phyloP scores from a whole-genome alignment of 92 coral and sea anemone genomes.

The Metridium senile region DNA sequence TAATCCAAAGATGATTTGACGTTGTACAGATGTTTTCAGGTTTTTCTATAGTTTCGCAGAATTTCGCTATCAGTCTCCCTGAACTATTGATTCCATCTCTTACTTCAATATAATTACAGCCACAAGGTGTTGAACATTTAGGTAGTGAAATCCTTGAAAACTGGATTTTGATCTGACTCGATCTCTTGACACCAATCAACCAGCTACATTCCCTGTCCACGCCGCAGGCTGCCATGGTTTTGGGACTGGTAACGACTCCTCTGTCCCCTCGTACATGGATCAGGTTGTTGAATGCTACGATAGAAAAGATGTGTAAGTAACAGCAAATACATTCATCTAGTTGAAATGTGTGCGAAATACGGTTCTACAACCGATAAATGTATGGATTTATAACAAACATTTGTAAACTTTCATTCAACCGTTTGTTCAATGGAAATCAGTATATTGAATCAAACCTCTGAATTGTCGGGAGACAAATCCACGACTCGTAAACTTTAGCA shows the following conservation, averaged over 20 bases:
- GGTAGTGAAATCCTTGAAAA: conserved; percentile 28
- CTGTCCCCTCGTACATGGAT: conserved; percentile 20
- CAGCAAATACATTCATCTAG: too few species aligned
- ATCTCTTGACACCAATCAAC: conserved; percentile 19
- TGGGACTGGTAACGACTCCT: conserved; percentile 36
- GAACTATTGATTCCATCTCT: conserved; percentile 33
- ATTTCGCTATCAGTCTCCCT: conserved; percentile 36
- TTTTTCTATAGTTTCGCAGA: conserved; percentile 23
- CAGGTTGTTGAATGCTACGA: conserved; percentile 14
- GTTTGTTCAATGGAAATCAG: too few species aligned
- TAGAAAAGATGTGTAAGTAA: not conserved
- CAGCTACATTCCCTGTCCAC: conserved; percentile 36
- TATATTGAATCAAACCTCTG: too few species aligned
- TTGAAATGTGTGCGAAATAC: too few species aligned
- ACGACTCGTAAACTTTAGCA: too few species aligned
- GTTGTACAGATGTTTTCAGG: conserved; percentile 40
- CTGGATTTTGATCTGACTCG: conserved; percentile 19
- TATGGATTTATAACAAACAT: too few species aligned
- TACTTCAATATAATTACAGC: conserved; percentile 24
- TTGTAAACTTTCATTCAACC: too few species aligned
- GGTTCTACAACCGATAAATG: too few species aligned
- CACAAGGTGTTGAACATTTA: conserved; percentile 32
- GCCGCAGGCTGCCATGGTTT: conserved; percentile 38
- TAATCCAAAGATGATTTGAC: conserved; percentile 33
- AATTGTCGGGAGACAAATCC: too few species aligned